These are phyloP conservation scores for Pycnonotus jocosus DNA, from an alignment of 2,113 vertebrate species.

Conservation along the genomic window DNA sequence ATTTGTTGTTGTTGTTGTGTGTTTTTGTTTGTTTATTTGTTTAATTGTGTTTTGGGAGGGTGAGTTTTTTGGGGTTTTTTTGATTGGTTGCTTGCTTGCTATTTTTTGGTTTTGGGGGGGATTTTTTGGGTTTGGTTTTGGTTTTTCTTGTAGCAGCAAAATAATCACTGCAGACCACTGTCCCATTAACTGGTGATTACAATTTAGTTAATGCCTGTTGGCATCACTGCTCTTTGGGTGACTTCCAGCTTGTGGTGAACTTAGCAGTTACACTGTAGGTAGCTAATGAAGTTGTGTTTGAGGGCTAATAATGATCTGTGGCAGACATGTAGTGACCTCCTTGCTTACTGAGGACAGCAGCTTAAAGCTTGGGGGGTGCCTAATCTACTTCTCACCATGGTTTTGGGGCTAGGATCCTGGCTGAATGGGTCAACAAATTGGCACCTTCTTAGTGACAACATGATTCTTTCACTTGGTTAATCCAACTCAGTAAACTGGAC, in stretches of 20 bases:
- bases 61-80: not conserved
- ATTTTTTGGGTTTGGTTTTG: too few relatives aligned
- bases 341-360: not conserved
- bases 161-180: not conserved
- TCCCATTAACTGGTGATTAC: not conserved
- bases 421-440: not conserved
- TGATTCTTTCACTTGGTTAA: not conserved
- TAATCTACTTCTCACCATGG: not conserved
- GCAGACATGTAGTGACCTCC: not conserved
- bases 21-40: not conserved
- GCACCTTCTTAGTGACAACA: not conserved
- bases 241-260: not conserved
- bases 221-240: not conserved
- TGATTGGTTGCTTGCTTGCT: not conserved
- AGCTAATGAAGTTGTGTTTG: not conserved
- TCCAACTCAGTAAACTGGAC: not conserved
- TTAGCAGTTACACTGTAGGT: not conserved
- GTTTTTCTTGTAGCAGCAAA: not conserved
- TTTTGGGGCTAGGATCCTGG: not conserved
- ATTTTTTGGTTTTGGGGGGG: too few relatives aligned
- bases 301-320: not conserved
- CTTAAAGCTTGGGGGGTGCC: not conserved
- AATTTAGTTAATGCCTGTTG: not conserved
- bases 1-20: too few relatives aligned
- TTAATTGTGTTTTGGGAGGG: too few relatives aligned